Evolutionary conservation across 2,113 vertebrate genomes (phyloP), one percentile per base, ranked within the genome.

Genomic region (Plotosus lineatus): DNA sequence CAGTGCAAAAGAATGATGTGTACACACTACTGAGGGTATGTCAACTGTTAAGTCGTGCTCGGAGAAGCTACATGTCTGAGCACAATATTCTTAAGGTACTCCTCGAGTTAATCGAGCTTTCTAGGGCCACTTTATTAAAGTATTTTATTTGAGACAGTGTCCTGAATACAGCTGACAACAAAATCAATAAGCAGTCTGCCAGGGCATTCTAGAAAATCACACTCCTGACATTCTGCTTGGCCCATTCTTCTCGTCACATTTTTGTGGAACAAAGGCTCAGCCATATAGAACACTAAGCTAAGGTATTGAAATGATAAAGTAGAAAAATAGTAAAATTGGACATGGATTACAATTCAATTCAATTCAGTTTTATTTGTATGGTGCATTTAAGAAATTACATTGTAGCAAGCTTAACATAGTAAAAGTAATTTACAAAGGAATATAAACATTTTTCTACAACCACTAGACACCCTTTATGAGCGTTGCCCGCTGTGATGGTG

Each of bases 121-220:
- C 51, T 31, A 44, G 4, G 51, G 7, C 26, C 7, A 11, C 66
- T 48, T 79, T 23, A 71, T n/a, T 48, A 8, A 33, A 44, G 15
- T 23, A 15, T 36, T 4, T 46, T 71, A 44, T 28, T 23, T 71
- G 15, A 31, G 51, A 46, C 51, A 58, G 2, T 33, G 51, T 46
- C 38, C 28, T 56, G 9, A 79, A 71, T 71, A 31, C 38, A 28
- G 65, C 46, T 46, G 77, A 71, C 51, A 79, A 38, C 23, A 51
- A 40, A 69, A 69, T 68, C 63, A 79, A 44, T 69, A 56, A 56
- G 17, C 51, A 17, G 50, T 69, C 65, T 21, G 19, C 42, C 15
- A 79, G 21, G 44, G 17, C 51, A 31, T 14, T 33, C 36, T 7
- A 58, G n/a, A 71, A 58, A 12, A 56, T 40, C n/a, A 33, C 36